These are phyloP conservation scores for Tachysurus fulvidraco DNA, from an alignment of 2,113 vertebrate genomes.

Conservation along the genomic window DNA sequence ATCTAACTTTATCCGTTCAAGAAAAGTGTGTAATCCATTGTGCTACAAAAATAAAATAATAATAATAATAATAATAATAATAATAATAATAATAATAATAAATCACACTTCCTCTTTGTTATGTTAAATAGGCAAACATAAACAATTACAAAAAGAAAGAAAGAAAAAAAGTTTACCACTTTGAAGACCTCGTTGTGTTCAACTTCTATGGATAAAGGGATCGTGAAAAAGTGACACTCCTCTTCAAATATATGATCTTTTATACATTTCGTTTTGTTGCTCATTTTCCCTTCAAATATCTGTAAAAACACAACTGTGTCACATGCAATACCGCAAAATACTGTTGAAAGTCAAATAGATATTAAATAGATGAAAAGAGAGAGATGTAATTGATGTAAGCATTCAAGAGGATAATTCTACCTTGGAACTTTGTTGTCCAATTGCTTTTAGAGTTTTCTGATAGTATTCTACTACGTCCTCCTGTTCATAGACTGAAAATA, in stretches of 20 bases:
- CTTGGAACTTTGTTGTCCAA: slow-evolving; percentile 49
- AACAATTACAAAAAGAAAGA: not conserved
- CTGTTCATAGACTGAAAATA: slow-evolving; percentile 56
- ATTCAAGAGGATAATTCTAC: slow-evolving; percentile 45
- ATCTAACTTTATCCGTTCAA: slow-evolving; percentile 28
- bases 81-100: no score
- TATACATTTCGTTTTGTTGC: slow-evolving; percentile 40
- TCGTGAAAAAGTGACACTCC: slow-evolving; percentile 55
- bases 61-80: no score
- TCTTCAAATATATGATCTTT: slow-evolving; percentile 7
- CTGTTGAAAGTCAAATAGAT: not conserved
- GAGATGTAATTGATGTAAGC: not conserved
- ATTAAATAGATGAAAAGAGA: not conserved
- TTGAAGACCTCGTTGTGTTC: slow-evolving; percentile 16
- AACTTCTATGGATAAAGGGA: slow-evolving; percentile 59
- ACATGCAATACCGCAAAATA: not conserved
- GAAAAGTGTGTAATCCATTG: slow-evolving; percentile 51
- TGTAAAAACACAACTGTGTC: slow-evolving; percentile 13
- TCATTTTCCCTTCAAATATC: slow-evolving; percentile 54
- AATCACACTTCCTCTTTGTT: not conserved
- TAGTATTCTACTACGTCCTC: slow-evolving; percentile 67
- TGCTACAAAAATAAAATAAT: slow-evolving; percentile 48
- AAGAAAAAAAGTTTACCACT: slow-evolving; percentile 55
- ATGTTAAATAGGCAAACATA: not conserved
- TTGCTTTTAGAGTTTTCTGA: slow-evolving; percentile 61